phyloP scores from a whole-genome alignment of 2,888 invertebrate species.

The Protonemura montana region DNA sequence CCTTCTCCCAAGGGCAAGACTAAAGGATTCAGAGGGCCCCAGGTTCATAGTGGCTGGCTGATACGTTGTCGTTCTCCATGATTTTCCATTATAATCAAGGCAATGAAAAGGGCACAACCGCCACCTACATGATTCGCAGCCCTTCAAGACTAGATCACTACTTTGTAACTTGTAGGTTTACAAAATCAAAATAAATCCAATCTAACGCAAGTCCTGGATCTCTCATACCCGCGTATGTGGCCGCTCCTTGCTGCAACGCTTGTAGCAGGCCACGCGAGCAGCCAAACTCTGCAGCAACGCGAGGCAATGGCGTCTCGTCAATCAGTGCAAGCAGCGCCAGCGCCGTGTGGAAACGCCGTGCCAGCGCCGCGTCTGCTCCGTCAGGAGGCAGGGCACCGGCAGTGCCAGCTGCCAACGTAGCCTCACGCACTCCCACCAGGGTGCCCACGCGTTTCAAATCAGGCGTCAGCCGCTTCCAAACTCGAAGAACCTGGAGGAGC shows the following conservation, averaged over 20 bases:
- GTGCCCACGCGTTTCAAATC: slow-evolving; percentile 88
- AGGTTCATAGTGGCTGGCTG: too few species aligned
- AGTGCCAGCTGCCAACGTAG: slow-evolving; percentile 68
- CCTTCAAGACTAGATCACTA: too few species aligned
- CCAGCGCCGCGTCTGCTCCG: slow-evolving; percentile 55
- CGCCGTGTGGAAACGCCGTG: slow-evolving; percentile 82
- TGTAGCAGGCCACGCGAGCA: slow-evolving; percentile 91
- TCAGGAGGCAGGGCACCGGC: slow-evolving; percentile 69
- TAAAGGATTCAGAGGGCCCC: too few species aligned
- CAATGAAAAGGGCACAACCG: too few species aligned
- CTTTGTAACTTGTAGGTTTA: too few species aligned
- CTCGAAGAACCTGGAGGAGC: slow-evolving; percentile 66
- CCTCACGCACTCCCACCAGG: slow-evolving; percentile 86
- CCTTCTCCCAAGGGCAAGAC: too few species aligned
- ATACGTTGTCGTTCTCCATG: too few species aligned
- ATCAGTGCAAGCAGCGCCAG: slow-evolving; percentile 92
- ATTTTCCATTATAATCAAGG: too few species aligned
- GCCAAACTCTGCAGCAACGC: slow-evolving; percentile 84
- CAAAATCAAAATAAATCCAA: too few species aligned
- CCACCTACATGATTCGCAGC: too few species aligned
- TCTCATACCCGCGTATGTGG: slow-evolving; percentile 87
- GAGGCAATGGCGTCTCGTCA: slow-evolving; percentile 82
- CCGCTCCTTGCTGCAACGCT: slow-evolving; percentile 91
- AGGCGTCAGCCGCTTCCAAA: slow-evolving; percentile 82
- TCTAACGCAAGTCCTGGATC: too few species aligned